phyloP scores from a whole-genome alignment of 2,888 invertebrate species.

The Gibbula magus region DNA sequence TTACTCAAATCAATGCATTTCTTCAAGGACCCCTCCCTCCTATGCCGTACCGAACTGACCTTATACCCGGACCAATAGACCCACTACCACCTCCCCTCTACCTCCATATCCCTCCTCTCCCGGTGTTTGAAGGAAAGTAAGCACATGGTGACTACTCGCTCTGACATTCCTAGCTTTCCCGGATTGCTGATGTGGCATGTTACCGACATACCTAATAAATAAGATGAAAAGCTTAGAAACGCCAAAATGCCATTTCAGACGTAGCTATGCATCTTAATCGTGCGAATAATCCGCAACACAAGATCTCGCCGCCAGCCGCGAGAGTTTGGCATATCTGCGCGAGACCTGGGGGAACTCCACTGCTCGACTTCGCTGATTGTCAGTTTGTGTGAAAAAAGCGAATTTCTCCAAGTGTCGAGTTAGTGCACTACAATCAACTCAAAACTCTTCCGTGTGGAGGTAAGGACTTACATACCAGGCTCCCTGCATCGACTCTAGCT shows the following conservation, averaged over 20 bases:
- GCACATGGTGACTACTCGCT: constrained; percentile 3
- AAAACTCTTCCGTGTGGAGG: no score
- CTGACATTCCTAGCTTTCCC: constrained; percentile 11
- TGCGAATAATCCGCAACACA: constrained; percentile 39
- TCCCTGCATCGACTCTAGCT: no score
- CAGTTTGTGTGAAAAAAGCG: constrained; percentile 11
- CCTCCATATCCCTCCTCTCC: no score
- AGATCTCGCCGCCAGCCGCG: constrained; percentile 29
- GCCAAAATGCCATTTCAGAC: constrained; percentile 28
- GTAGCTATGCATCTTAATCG: constrained; percentile 36
- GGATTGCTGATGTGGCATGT: constrained; percentile 31
- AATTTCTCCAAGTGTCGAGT: constrained; percentile 10
- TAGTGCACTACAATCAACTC: background rate
- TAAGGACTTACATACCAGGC: no score
- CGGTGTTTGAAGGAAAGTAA: constrained; percentile 16
- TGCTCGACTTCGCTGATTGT: background rate
- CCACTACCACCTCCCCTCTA: background rate
- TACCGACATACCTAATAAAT: constrained; percentile 37
- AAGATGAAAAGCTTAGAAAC: constrained; percentile 39
- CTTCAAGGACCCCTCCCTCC: background rate
- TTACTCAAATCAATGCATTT: background rate
- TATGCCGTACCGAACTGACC: background rate
- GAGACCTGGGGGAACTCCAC: constrained; percentile 16
- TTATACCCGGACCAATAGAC: background rate
- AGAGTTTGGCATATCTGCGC: constrained; percentile 32